Evolutionary conservation across 2,888 invertebrate species (phyloP), one percentile per base, ranked within the genome.

Genomic region (Rhagium mordax): DNA sequence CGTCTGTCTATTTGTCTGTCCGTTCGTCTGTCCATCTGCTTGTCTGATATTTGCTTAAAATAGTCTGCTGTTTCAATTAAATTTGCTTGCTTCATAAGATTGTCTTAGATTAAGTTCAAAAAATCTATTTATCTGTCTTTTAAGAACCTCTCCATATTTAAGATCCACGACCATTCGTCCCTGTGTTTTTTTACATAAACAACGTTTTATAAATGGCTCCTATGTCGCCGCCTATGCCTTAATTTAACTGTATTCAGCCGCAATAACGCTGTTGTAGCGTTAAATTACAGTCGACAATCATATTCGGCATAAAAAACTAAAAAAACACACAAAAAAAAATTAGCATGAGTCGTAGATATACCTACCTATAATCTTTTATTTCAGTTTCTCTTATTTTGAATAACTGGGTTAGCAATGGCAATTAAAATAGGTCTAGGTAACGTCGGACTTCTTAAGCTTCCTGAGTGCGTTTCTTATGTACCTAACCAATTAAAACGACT

Each of bases 231-330:
- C 53, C 53, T 51, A 53, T 65, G 65, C 3, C 20, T 29, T 15
- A 10, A 5, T 41, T 75, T 78, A 78, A 78, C 78, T 77, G 78
- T 78, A 76, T 71, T 71, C 61, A n/a, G 57, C 65, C 64, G 15
- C 65, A 67, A 67, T 61, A 53, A 47, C 60, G 13, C 55, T 71
- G 51, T 48, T 67, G 29, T 71, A 60, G 66, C 66, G 71, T 59
- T 71, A 71, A 66, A 71, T 71, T 71, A 47, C 33, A n/a, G 33
- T 27, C 64, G 51, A 41, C 69, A 60, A 69, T 33, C 60, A 59
- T 27, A 41, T 51, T 18, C 24, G 10, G 15, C 49, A 51, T 59
- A 59, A 47, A 67, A 24, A 57, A 68, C 29, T n/a, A n/a, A n/a
- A n/a, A n/a, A n/a, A n/a, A n/a, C n/a, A n/a, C n/a, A n/a, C n/a